Evolutionary conservation across 2,888 invertebrate species (phyloP).

Genomic region (Tryphoninae sp.): DNA sequence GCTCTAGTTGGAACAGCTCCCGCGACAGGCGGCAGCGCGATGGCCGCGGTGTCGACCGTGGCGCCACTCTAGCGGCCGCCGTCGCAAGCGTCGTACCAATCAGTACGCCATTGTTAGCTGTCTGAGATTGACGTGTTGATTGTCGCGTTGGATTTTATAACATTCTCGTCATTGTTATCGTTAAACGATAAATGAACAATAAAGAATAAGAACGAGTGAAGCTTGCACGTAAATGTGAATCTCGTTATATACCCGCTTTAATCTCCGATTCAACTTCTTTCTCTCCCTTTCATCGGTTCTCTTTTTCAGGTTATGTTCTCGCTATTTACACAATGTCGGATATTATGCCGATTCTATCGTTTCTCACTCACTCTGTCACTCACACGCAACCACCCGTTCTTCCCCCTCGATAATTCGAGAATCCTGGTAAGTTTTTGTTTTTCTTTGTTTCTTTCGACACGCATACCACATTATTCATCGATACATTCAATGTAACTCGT

Average conservation of each 20-base stretch:
- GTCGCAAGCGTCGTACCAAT: no score
- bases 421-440: conserved; percentile 32
- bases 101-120: neutral
- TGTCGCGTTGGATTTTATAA: neutral
- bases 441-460: conserved; percentile 39
- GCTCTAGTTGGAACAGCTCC: neutral
- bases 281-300: conserved; percentile 28
- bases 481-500: conserved; percentile 10
- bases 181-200: conserved; percentile 19
- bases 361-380: conserved; percentile 21
- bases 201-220: conserved; percentile 39
- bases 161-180: neutral
- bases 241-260: conserved; percentile 51
- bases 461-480: conserved; percentile 43
- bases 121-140: neutral
- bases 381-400: conserved; percentile 14
- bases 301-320: conserved; percentile 28
- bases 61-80: neutral
- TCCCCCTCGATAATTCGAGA: conserved; percentile 36
- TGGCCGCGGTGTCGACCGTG: neutral
- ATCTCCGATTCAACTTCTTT: conserved; percentile 21
- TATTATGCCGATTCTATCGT: conserved; percentile 43
- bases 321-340: conserved; percentile 59
- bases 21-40: neutral
- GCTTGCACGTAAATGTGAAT: conserved; percentile 43